Evolutionary conservation across 2,113 vertebrate species (phyloP).

Genomic region (Dasyprocta punctata): DNA sequence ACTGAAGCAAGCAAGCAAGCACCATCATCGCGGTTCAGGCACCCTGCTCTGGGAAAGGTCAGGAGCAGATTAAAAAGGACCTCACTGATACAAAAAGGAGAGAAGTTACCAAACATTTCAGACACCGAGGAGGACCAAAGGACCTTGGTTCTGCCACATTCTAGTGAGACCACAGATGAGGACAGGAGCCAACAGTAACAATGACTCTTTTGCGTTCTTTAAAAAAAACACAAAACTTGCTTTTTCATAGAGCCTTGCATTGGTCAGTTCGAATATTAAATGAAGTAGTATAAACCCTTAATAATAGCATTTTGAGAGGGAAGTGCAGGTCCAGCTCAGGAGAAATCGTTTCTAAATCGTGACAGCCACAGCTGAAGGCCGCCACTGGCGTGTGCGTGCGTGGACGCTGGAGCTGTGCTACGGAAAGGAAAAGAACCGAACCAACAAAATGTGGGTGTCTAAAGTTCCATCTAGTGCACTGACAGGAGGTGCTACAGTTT

Average conservation of each 20-base stretch:
- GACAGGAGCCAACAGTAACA: constrained; percentile 76
- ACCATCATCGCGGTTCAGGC: constrained; percentile 42
- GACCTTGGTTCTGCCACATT: constrained; percentile 79
- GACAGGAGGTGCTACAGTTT: constrained; percentile 84
- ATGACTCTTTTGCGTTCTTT: constrained; percentile 73
- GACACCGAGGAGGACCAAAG: constrained; percentile 59
- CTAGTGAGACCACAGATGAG: constrained; percentile 79
- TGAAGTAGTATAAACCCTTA: constrained; percentile 79
- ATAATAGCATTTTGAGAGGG: constrained; percentile 78
- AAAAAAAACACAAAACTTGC: constrained; percentile 42
- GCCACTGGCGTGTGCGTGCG: constrained; percentile 73
- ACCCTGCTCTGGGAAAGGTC: constrained; percentile 66
- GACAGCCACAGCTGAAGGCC: constrained; percentile 72
- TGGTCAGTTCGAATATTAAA: constrained; percentile 78
- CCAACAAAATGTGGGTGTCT: constrained; percentile 75
- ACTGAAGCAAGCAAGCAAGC: constrained; percentile 70
- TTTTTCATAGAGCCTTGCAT: constrained; percentile 76
- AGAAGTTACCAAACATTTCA: constrained; percentile 71
- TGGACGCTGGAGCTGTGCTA: constrained; percentile 74
- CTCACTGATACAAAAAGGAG: constrained; percentile 78
- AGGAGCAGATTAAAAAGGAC: constrained; percentile 74
- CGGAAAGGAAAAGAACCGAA: constrained; percentile 68
- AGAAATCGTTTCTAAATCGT: constrained; percentile 75
- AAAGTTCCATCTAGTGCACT: constrained; percentile 82
- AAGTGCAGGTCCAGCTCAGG: constrained; percentile 79